phyloP scores from a whole-genome alignment of 2,113 vertebrate genomes.

The Esox niger region DNA sequence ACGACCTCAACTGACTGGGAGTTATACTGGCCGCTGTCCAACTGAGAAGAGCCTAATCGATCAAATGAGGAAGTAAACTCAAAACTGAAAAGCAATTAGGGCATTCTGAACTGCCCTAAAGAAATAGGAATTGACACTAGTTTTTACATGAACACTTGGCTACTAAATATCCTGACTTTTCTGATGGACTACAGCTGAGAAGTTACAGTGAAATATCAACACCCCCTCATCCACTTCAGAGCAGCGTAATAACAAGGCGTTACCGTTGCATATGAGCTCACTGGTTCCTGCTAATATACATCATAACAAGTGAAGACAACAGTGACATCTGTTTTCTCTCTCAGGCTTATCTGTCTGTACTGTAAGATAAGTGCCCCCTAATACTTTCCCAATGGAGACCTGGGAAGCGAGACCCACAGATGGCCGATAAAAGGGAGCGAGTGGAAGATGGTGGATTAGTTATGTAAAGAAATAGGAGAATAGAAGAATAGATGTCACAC shows the following conservation, averaged over 20 bases:
- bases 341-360: not conserved
- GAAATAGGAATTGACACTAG: not conserved
- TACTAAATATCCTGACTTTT: not conserved
- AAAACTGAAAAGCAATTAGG: too few species aligned
- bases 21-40: conserved; percentile 12
- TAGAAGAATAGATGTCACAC: conserved; percentile 36
- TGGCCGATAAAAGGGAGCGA: conserved; percentile 32
- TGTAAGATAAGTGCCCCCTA: conserved; percentile 42
- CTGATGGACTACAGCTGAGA: not conserved
- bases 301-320: conserved; percentile 12
- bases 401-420: conserved; percentile 37
- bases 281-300: not conserved
- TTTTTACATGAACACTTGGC: not conserved
- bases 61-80: too few species aligned
- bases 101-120: too few species aligned
- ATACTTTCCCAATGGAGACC: conserved; percentile 48
- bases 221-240: too few species aligned
- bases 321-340: conserved; percentile 11
- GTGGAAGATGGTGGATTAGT: conserved; percentile 47
- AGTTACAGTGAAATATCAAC: conserved; percentile 3
- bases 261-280: not conserved
- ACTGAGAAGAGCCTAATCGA: not conserved
- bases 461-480: too few species aligned
- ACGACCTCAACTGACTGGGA: conserved; percentile 34
- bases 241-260: too few species aligned